Conservation (phyloP, 2,113 vertebrate genomes). For the Sphyrna mokarran region DNA sequence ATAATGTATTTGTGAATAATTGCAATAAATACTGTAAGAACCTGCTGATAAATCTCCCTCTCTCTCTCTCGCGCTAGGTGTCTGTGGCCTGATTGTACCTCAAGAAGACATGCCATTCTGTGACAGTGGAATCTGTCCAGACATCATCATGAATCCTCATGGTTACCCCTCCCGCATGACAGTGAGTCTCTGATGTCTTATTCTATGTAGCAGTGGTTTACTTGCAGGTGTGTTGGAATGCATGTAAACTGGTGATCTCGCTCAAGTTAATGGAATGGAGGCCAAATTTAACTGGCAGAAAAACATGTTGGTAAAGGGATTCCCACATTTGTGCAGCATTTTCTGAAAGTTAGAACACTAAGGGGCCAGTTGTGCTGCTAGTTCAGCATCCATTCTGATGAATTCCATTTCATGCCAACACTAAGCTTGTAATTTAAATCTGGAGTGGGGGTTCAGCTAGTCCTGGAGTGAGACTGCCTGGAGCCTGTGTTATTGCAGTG, state of each 20-base stretch:
- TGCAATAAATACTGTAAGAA: background rate
- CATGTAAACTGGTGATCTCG: background rate
- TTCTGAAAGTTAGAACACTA: background rate
- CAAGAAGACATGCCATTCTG: conserved; percentile 98
- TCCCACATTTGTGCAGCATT: background rate
- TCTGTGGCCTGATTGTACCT: conserved; percentile 93
- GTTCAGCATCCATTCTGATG: background rate
- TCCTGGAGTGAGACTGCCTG: background rate
- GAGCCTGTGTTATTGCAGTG: background rate
- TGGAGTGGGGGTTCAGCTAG: background rate
- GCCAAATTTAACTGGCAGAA: background rate
- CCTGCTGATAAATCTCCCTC: background rate
- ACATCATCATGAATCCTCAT: conserved; percentile 98
- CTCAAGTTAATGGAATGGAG: background rate
- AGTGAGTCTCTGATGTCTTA: conserved; percentile 53
- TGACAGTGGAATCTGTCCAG: conserved; percentile 91
- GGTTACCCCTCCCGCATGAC: conserved; percentile 98
- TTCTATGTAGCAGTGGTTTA: background rate
- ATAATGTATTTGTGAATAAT: background rate
- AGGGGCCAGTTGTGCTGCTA: background rate
- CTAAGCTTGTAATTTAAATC: background rate
- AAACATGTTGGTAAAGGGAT: background rate
- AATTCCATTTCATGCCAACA: background rate
- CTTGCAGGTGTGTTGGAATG: background rate
- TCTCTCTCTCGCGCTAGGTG: conserved; percentile 60